phyloP scores from a whole-genome alignment of 2,797 vertebrate species.

The Nyctalus aviator region DNA sequence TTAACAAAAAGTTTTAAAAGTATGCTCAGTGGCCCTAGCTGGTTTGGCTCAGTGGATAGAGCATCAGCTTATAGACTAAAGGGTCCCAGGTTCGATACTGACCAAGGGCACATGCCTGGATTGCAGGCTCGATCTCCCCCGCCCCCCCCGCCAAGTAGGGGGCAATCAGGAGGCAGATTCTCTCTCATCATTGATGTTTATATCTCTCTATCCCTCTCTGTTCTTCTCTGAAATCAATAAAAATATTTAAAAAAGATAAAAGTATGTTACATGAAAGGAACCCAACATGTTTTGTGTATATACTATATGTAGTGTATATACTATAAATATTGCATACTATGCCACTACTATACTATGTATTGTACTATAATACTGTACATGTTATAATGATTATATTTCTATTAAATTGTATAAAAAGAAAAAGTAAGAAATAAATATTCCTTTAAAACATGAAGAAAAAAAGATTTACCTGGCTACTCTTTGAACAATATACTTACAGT shows the following conservation, averaged over 20 bases:
- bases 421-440: background rate
- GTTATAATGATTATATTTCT: background rate
- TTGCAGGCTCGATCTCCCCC: too few species aligned
- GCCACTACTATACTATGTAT: background rate
- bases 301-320: background rate
- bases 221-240: too few species aligned
- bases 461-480: background rate
- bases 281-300: background rate
- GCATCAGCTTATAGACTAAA: too few species aligned
- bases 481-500: slow-evolving; percentile 15
- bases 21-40: too few species aligned
- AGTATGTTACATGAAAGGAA: background rate
- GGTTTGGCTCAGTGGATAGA: too few species aligned
- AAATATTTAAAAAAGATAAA: background rate
- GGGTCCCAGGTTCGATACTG: too few species aligned
- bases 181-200: too few species aligned
- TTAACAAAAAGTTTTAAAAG: background rate
- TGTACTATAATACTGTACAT: background rate
- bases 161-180: too few species aligned
- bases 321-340: background rate
- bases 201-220: too few species aligned
- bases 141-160: too few species aligned
- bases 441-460: background rate
- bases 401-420: background rate
- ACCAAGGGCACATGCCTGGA: too few species aligned